Evolutionary conservation across 1,140 invertebrate genomes (phyloP), one percentile per base, ranked within the genome.

Genomic region (Lethrus apterus): DNA sequence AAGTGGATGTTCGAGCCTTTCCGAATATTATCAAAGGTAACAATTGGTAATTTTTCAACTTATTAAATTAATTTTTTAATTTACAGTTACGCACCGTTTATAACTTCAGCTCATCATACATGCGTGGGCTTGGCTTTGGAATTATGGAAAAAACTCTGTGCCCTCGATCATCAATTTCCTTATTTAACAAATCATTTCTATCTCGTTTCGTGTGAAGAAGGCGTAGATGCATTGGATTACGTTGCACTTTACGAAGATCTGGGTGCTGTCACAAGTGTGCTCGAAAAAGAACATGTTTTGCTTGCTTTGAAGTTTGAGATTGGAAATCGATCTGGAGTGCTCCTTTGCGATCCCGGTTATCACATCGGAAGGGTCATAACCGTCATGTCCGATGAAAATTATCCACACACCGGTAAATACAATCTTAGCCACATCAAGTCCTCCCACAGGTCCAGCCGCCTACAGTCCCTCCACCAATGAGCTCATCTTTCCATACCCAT

Each of bases 261-360:
- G 5, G 74, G 74, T 46, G 73, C 75, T 7, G 73, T 78, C 23
- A 67, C 72, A 30, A 77, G 80, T 29, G 77, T 73, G 31, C 75
- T 83, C 1, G 86, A 91, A 59, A 93, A 93, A 69, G 91, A 94
- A 66, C 91, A 94, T 63, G 87, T 91, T 17, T 71, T 93, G 63
- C 80, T 90, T 10, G 86, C 84, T 46, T 68, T 91, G 55, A 80
- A 80, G 54, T 74, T 94, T 35, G 60, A 73, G 42, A 77, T 93
- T 23, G 78, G 75, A 14, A 83, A 78, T 10, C 75, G 90, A 23
- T 63, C 66, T 0, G 90, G 89, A 8, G 70, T 88, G 13, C 67
- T 93, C 63, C 72, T 93, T 2, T 75, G 90, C 11, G 90, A 93
- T 70, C 87, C 89, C 1, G 91, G 91, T 5, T 94, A 93, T 66